phyloP scores from a whole-genome alignment of 2,113 vertebrate species.

The Burhinus oedicnemus region DNA sequence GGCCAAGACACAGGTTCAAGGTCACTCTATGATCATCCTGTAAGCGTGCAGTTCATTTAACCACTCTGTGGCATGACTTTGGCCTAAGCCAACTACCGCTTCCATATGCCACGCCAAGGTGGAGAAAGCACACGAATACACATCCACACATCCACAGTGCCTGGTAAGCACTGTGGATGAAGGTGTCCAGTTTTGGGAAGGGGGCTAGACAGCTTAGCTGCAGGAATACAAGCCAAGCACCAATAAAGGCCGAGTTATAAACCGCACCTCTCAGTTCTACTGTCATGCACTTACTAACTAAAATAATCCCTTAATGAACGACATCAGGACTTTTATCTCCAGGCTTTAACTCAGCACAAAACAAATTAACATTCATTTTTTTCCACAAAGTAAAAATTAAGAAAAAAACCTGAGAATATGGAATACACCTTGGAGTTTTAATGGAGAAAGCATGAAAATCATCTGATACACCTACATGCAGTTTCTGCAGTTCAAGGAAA shows the following conservation, averaged over 20 bases:
- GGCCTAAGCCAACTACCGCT: background rate
- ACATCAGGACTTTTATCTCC: background rate
- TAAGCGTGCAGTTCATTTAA: background rate
- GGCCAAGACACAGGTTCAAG: background rate
- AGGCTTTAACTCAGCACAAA: background rate
- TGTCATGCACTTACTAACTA: background rate
- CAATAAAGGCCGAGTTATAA: background rate
- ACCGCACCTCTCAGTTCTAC: background rate
- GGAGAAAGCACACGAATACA: background rate
- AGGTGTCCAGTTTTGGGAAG: background rate
- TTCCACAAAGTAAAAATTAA: background rate
- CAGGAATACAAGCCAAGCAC: background rate
- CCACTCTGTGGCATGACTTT: background rate
- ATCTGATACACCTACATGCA: background rate
- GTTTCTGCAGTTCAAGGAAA: background rate
- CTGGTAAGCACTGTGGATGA: accelerated
- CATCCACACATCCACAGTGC: background rate
- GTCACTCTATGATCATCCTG: background rate
- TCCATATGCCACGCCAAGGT: accelerated
- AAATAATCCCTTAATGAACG: background rate
- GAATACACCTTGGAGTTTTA: background rate
- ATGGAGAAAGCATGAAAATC: background rate
- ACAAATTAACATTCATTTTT: background rate
- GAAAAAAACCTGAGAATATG: background rate
- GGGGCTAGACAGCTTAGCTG: background rate